These are phyloP conservation scores for Melipona bicolor DNA, from an alignment of 2,888 invertebrate genomes.

Conservation along the genomic window DNA sequence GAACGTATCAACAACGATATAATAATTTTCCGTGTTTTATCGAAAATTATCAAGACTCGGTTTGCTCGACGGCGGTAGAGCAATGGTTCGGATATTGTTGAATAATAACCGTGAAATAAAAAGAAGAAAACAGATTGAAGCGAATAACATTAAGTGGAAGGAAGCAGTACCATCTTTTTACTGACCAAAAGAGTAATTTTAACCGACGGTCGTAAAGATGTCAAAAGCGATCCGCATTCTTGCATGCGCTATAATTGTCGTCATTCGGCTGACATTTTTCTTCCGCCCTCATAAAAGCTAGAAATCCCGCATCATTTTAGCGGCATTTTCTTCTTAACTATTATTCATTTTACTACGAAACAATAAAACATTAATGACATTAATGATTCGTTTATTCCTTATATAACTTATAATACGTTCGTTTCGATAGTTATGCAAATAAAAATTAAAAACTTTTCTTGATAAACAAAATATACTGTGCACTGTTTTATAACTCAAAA, in stretches of 20 bases:
- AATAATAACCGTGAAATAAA: conserved; percentile 20
- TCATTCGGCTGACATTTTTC: conserved; percentile 15
- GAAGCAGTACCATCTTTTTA: not conserved
- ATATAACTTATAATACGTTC: not conserved
- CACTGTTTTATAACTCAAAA: not conserved
- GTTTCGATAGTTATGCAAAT: not conserved
- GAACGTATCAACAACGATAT: conserved; percentile 30
- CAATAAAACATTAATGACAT: conserved; percentile 12
- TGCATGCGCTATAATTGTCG: conserved; percentile 5
- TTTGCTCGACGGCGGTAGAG: conserved; percentile 13
- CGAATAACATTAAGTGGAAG: not conserved
- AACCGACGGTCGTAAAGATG: conserved; percentile 3
- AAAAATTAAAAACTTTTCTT: not conserved
- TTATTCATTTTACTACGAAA: conserved; percentile 39
- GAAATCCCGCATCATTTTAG: conserved; percentile 8
- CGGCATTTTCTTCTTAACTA: conserved; percentile 36
- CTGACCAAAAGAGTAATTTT: not conserved
- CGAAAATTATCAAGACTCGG: conserved; percentile 34
- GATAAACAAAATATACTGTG: not conserved
- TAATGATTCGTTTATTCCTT: not conserved
- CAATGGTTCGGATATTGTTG: not conserved
- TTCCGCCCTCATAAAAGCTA: not conserved
- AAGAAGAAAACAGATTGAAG: not conserved
- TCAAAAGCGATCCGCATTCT: not conserved
- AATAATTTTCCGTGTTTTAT: conserved; percentile 52